Base-by-base conservation (phyloP, 2,113 vertebrate genomes). In the Leptosomus discolor region DNA sequence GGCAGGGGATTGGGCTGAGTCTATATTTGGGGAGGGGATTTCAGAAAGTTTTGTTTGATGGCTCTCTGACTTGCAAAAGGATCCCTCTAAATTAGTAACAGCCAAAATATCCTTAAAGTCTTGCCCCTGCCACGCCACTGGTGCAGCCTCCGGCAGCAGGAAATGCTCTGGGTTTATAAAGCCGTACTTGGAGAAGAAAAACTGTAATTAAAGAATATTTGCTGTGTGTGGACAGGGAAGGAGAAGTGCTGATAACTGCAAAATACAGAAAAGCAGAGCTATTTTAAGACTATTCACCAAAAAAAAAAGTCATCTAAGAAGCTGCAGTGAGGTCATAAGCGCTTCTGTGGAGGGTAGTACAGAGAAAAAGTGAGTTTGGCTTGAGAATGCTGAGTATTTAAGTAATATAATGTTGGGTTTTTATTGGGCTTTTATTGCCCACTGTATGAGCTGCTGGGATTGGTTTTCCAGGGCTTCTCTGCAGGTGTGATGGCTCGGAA, bases 161-260 rank as follows among this genome's bases (percentile, higher is more conserved):
- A 94, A 96, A 29, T 61, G 73, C 84, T 73, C 34, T 61, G 90
- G 58, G 50, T 89, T 92, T 74, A n/a, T 53, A 22, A 77, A 81
- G 20, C 23, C 2, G 8, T 80, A 92, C 68, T 5, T 77, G 56
- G 87, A 80, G 87, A 56, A 73, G 58, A 78, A 83, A 80, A 83
- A 9, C 3, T 12, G 56, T 80, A 51, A 89, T 80, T 74, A 54
- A 46, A 53, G 58, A 37, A 12, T 91, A n/a, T 93, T 87, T 86
- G 30, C 53, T 91, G 27, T 0, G 0, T 15, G 21, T 3, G 7
- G 79, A 60, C 34, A 41, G 45, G 77, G n/a, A 58, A 17, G 17
- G 36, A 19, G 63, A 89, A 69, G 34, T 86, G 83, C 94, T 82
- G 88, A 70, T 64, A 54, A 50, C n/a, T 36, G 71, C 68, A 69